Evolutionary conservation across 2,113 vertebrate species (phyloP), one percentile per base, ranked within the genome.

Genomic region (Sardina pilchardus): DNA sequence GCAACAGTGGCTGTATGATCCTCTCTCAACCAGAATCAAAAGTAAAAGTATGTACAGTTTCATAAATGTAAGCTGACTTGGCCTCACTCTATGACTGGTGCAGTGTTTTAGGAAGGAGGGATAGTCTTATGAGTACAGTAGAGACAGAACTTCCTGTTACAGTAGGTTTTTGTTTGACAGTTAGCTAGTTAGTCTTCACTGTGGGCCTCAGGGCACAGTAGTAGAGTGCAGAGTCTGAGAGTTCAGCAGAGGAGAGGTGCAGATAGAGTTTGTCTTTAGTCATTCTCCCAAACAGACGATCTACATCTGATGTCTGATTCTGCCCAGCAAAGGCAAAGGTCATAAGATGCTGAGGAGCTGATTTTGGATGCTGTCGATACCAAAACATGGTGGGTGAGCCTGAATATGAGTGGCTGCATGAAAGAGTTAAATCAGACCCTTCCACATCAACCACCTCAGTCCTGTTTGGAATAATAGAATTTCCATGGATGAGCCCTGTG

Each of bases 161-260:
- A n/a, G n/a, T n/a, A 39, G 39, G 39, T 39, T 47, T 47, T 47
- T 47, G 45, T 47, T 1, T 8, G 45, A 47, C 45, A 47, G 45
- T 47, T 47, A 10, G 45, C 8, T 12, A 47, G 56, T 84, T 80
- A 81, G 50, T 36, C 36, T 82, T 84, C 82, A 87, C 82, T 85
- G 86, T 89, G 88, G 26, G 21, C 45, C 45, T 47, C 45, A 47
- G 45, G 45, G 45, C 45, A 47, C 45, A 47, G 7, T 9, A 47
- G 45, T 47, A 47, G 45, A 47, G 45, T 1, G 45, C 45, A 47
- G 5, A 47, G 7, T 87, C 86, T 87, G 30, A 30, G 47, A 87
- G 75, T 85, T 85, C 24, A 53, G 59, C 84, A 84, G 81, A 59
- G 14, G 85, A 88, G 78, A 88, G 80, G 3, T 44, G 4, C 19